Conservation (phyloP, 2,797 vertebrate genomes). For the Apogon hyalosoma region DNA sequence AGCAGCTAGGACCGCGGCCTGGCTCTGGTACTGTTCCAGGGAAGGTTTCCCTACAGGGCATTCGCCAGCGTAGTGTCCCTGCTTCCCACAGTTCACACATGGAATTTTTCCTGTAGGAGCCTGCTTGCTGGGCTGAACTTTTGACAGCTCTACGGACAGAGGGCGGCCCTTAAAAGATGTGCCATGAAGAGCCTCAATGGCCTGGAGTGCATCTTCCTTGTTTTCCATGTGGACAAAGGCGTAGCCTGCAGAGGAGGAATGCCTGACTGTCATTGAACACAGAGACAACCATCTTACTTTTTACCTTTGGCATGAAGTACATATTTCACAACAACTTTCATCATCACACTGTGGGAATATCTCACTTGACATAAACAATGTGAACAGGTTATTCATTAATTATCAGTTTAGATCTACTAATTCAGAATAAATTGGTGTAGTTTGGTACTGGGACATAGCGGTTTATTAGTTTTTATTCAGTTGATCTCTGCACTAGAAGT, state of each 20-base stretch:
- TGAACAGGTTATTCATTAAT: too few relatives aligned
- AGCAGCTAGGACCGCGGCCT: slow-evolving; percentile 84
- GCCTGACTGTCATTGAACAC: slow-evolving; percentile 74
- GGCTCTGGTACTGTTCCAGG: slow-evolving; percentile 88
- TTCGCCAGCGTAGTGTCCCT: slow-evolving; percentile 88
- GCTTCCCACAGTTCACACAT: slow-evolving; percentile 88
- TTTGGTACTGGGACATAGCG: not conserved
- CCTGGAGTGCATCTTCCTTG: slow-evolving; percentile 95
- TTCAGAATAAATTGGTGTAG: too few relatives aligned
- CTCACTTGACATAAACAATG: too few relatives aligned
- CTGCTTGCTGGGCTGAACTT: slow-evolving; percentile 88
- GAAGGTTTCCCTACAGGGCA: slow-evolving; percentile 85
- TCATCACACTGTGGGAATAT: not conserved
- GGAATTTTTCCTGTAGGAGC: slow-evolving; percentile 85
- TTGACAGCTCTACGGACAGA: slow-evolving; percentile 96
- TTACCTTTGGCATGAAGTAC: slow-evolving; percentile 22
- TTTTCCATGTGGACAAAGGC: slow-evolving; percentile 99
- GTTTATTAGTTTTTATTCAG: slow-evolving; percentile 2
- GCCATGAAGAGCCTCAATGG: slow-evolving; percentile 96
- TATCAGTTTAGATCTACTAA: too few relatives aligned
- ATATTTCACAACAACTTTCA: not conserved
- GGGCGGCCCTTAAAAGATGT: slow-evolving; percentile 96
- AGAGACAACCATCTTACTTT: slow-evolving; percentile 65
- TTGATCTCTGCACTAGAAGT: slow-evolving; percentile 10
- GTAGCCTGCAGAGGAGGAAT: slow-evolving; percentile 91